phyloP scores from a whole-genome alignment of 1,140 invertebrate genomes.

The Rhagoletis pomonella region DNA sequence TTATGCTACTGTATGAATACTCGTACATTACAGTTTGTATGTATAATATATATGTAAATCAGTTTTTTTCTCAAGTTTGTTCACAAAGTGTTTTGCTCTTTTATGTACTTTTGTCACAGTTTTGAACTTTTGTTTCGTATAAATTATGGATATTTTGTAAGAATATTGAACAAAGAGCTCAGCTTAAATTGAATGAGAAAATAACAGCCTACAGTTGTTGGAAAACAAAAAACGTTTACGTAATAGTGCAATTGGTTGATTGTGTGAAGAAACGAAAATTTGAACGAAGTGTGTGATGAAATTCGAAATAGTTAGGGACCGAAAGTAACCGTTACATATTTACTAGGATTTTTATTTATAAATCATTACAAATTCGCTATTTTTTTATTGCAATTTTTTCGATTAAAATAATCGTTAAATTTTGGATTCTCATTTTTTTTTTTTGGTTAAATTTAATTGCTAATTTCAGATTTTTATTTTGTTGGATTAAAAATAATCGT shows the following conservation, averaged over 20 bases:
- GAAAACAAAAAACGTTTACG: background rate
- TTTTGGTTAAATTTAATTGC: too few relatives aligned
- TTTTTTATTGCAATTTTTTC: too few relatives aligned
- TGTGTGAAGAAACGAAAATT: background rate
- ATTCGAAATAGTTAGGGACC: too few relatives aligned
- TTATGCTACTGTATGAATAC: slow-evolving; percentile 26
- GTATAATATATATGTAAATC: slow-evolving; percentile 36
- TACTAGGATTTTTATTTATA: too few relatives aligned
- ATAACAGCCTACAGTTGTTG: background rate
- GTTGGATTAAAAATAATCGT: too few relatives aligned
- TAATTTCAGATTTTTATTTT: too few relatives aligned
- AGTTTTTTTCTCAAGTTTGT: slow-evolving; percentile 16
- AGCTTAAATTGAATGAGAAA: background rate
- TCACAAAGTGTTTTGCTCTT: slow-evolving; percentile 31
- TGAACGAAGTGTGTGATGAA: too few relatives aligned
- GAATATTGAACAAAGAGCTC: background rate
- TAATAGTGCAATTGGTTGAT: background rate
- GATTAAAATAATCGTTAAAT: too few relatives aligned
- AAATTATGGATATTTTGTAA: slow-evolving; percentile 13
- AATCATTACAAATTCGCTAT: too few relatives aligned
- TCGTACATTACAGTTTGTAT: slow-evolving; percentile 37
- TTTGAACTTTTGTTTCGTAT: slow-evolving; percentile 14
- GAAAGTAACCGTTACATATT: too few relatives aligned
- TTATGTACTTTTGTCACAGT: slow-evolving; percentile 15
- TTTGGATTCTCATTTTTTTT: too few relatives aligned